Evolutionary conservation across 2,888 invertebrate species (phyloP), one percentile per base, ranked within the genome.

Genomic region (Drosophila buzzatii): DNA sequence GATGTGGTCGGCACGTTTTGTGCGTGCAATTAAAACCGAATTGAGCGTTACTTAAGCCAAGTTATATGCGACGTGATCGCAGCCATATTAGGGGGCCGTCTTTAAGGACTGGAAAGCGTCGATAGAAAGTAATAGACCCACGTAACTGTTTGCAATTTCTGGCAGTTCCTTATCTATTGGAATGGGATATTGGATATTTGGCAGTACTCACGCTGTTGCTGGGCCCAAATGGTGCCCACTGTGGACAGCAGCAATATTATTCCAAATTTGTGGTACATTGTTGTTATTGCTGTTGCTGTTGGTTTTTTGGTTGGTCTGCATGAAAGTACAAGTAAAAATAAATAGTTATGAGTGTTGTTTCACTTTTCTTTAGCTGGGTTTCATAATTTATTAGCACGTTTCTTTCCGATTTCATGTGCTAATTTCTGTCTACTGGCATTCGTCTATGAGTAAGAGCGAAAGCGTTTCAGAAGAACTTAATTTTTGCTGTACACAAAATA

Each of bases 251-350:
- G 64, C 61, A 90, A 63, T 60, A 90, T 39, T 31, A 90, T 73
- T 84, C 69, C 78, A 39, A 84, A 70, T 75, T 81, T 85, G 47
- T 85, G 80, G 47, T 71, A 73, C 91, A 91, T 91, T 53, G 41
- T 69, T 66, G 47, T 56, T 59, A 39, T 52, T 59, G 58, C 71
- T 41, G 57, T 73, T 81, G n/a, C 37, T 51, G 73, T 27, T 27
- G 27, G 27, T 33, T 33, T 33, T 39, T 42, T 67, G 63, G 84
- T 56, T 23, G 47, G 70, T 67, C 79, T 86, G 79, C 55, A 78
- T 79, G 78, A 91, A 91, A 92, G 90, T 89, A 91, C 88, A 90
- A 91, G 90, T 90, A 63, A 45, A 63, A 62, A 56, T 59, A 62
- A 58, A 55, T 56, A 76, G 52, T 60, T 71, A 70, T 61, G 60